phyloP scores from a whole-genome alignment of 2,113 vertebrate species.

The Carollia perspicillata region DNA sequence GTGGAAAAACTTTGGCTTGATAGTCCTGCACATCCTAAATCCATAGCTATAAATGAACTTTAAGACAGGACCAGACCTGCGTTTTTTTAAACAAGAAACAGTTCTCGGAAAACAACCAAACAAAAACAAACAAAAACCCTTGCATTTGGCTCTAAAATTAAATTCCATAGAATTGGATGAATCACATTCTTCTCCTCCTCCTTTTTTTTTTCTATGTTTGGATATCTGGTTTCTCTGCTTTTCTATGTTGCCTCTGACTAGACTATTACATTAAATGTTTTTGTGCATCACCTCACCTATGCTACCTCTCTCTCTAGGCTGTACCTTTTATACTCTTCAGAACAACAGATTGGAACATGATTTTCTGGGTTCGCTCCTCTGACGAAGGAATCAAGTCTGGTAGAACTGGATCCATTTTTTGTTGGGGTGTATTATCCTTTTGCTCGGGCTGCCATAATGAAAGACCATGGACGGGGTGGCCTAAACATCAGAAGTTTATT shows the following conservation, averaged over 20 bases:
- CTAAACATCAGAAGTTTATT: background rate
- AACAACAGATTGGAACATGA: background rate
- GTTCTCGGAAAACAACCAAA: background rate
- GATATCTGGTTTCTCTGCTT: slow-evolving; percentile 12
- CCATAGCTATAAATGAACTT: slow-evolving; percentile 52
- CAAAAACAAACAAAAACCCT: background rate
- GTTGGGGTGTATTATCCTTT: background rate
- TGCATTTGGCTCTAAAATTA: slow-evolving; percentile 50
- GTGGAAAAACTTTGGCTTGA: slow-evolving; percentile 17
- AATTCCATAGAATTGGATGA: slow-evolving; percentile 32
- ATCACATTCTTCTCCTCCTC: background rate
- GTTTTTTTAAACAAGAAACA: slow-evolving; percentile 50
- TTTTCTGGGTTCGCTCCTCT: background rate
- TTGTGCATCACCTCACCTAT: background rate
- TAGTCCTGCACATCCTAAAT: background rate
- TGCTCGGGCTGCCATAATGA: background rate
- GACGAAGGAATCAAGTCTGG: background rate
- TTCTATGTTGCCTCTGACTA: background rate
- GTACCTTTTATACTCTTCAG: background rate
- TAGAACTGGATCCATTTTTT: background rate
- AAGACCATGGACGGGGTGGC: background rate
- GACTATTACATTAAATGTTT: background rate
- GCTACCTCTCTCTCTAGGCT: background rate
- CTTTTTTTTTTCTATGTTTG: background rate
- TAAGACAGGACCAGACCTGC: slow-evolving; percentile 22